These are phyloP conservation scores for Gymnocypris eckloni DNA, from an alignment of 2,797 vertebrate genomes.

Conservation along the genomic window DNA sequence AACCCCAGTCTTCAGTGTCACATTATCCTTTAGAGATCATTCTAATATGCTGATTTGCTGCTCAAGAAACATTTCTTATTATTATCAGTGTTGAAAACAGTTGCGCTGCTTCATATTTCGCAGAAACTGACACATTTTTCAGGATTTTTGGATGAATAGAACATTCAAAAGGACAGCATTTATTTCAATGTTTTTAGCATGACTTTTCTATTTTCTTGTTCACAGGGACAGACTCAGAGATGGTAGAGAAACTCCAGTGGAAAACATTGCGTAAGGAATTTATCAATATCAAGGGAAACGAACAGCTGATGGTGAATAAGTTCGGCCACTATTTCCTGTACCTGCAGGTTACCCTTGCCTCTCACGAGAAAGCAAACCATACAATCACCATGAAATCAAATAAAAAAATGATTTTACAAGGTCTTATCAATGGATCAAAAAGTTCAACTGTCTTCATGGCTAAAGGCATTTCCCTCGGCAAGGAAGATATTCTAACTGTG, in stretches of 20 bases:
- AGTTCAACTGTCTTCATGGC: constrained; percentile 68
- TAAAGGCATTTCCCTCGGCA: background rate
- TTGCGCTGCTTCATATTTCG: background rate
- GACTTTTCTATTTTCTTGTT: background rate
- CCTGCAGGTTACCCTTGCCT: constrained; percentile 64
- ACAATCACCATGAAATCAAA: fast-evolving
- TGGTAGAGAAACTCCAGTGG: background rate
- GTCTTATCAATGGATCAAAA: constrained; percentile 13
- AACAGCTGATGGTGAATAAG: background rate
- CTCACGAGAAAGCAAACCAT: fast-evolving
- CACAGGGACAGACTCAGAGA: background rate
- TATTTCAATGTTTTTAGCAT: background rate
- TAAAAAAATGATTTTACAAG: background rate
- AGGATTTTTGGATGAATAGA: no score
- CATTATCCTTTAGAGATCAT: background rate
- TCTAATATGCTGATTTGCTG: background rate
- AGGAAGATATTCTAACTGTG: background rate
- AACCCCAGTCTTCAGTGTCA: background rate
- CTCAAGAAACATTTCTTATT: background rate
- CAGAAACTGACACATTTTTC: background rate
- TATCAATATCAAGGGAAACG: fast-evolving
- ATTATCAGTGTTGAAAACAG: background rate
- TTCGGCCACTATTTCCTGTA: constrained; percentile 73
- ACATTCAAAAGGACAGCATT: background rate
- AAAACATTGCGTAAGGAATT: fast-evolving